Base-by-base conservation (phyloP, 2,113 vertebrate species). In the Hemiprocne comata region DNA sequence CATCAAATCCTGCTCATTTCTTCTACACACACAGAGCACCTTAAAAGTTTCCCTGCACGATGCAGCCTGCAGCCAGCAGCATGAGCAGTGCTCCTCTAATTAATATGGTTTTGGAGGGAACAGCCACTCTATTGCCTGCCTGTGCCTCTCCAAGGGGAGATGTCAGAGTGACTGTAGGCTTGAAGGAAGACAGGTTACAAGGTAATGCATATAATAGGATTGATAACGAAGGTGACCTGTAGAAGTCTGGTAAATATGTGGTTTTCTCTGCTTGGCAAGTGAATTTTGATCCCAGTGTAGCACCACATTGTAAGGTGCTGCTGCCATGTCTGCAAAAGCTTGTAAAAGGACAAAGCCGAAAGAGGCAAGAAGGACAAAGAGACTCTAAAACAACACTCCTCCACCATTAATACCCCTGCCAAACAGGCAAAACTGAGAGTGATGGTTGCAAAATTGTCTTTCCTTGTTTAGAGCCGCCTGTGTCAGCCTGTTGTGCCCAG, bases 261-360 rank as follows among this genome's bases (percentile, higher is more conserved):
- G 13, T 93, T 96, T 95, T 93, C 93, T 94, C 76, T 94, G 81
- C 93, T 94, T 44, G 72, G 64, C 78, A 86, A 93, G 80, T 42
- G 86, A 84, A 92, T 97, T 97, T 94, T 90, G 87, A 95, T 95
- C 67, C 65, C 78, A 93, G 77, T 6, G 3, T 26, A 89, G 67
- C 73, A 42, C 58, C 21, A 4, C 3, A 2, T 72, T 12, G 6
- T 70, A 50, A 93, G 65, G 75, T 10, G 16, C 54, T 50, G 31
- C 72, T 85, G 66, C 80, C 64, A 2, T 42, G 38, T 54, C 76
- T 60, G 29, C 42, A 54, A 81, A 95, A 91, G 75, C 38, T 72
- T 2, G 2, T 20, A 36, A 48, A 78, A 87, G 74, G 75, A 95
- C 64, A 73, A 94, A 92, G 48, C 36, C 75, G 75, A 84, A 89